A percentile compares a stretch with the other conserved stretches of the same genome.
Evolutionary conservation across 2,113 vertebrate species (phyloP).

Genomic region (Pantherophis guttatus): DNA sequence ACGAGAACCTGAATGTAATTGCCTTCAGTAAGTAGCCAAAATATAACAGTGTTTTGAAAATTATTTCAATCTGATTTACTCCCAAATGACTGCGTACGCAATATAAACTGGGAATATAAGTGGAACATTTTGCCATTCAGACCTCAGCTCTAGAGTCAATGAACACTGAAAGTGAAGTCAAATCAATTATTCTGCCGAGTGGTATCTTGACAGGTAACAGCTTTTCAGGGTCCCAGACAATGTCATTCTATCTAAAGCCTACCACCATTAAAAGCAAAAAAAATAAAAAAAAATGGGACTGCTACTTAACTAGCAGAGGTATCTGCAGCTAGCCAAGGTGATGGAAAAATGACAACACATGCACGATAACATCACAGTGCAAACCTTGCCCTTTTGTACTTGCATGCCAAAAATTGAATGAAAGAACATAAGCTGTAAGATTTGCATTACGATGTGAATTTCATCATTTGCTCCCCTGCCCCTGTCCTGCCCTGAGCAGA

Average conservation of each 20-base stretch:
- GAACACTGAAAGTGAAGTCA: background rate
- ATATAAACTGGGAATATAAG: background rate
- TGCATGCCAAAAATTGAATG: background rate
- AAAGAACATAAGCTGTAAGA: background rate
- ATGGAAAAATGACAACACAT: background rate
- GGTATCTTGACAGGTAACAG: background rate
- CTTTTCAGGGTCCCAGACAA: background rate
- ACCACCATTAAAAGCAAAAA: background rate
- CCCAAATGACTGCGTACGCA: background rate
- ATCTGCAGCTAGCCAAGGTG: background rate
- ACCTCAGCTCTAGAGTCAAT: background rate
- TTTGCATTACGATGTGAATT: background rate
- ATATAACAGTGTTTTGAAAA: background rate
- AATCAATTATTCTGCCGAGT: background rate
- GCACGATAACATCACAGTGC: background rate
- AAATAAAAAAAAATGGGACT: background rate
- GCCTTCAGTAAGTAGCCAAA: background rate
- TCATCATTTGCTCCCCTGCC: background rate
- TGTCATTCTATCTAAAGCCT: background rate
- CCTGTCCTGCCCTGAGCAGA: background rate
- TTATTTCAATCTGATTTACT: background rate
- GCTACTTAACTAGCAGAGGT: background rate
- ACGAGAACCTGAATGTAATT: background rate
- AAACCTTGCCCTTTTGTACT: background rate
- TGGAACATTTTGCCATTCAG: background rate